These are phyloP conservation scores for Acridotheres tristis DNA, from an alignment of 2,797 vertebrate species.

Conservation along the genomic window DNA sequence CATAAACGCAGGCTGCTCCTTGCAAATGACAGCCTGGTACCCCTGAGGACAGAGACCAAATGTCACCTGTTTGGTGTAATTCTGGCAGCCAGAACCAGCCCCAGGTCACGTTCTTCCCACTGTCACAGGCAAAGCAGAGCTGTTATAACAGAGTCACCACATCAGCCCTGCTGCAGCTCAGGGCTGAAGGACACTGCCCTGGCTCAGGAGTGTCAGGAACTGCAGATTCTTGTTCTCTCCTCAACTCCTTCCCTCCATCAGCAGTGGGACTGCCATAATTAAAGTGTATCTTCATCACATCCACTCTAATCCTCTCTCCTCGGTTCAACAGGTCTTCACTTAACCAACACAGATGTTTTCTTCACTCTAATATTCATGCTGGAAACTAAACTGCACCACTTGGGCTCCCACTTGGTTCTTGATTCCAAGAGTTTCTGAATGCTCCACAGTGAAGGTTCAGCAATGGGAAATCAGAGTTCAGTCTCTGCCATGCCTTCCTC, in stretches of 20 bases:
- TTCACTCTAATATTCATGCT: neutral
- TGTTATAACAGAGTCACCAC: neutral
- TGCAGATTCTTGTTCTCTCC: neutral
- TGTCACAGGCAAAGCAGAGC: neutral
- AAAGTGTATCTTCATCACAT: neutral
- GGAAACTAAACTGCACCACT: neutral
- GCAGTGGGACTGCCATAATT: neutral
- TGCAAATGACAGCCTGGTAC: neutral
- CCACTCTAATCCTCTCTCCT: neutral
- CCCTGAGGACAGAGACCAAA: neutral
- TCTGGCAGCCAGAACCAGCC: accelerated
- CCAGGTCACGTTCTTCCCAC: neutral
- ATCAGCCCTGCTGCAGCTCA: neutral
- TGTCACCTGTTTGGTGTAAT: accelerated
- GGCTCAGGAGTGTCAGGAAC: neutral
- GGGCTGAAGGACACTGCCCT: neutral
- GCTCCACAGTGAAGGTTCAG: neutral
- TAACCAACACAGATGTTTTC: neutral
- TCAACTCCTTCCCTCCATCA: neutral
- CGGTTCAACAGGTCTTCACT: neutral
- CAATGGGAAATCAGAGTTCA: neutral
- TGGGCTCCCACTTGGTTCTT: neutral
- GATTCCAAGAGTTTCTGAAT: neutral
- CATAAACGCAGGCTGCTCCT: neutral
- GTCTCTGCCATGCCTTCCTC: neutral